Evolutionary conservation across 2,797 vertebrate genomes (phyloP).

Genomic region (Vireo griseus): DNA sequence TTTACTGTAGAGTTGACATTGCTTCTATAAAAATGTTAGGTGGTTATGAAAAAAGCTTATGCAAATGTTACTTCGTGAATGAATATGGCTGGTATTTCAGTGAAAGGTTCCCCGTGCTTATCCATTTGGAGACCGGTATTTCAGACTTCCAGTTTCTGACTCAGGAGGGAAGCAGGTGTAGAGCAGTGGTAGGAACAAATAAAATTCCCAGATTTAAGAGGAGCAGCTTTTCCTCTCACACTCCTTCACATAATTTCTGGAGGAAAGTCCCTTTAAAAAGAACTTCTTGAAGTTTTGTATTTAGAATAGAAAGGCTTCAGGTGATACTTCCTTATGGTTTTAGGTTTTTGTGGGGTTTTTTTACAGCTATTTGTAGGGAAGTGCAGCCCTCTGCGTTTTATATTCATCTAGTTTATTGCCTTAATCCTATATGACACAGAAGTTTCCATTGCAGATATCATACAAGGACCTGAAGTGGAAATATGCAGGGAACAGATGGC

Average conservation of each 20-base stretch:
- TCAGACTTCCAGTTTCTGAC: neutral
- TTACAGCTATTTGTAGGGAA: neutral
- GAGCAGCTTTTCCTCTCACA: rapidly evolving
- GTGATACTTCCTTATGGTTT: neutral
- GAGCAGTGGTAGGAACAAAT: neutral
- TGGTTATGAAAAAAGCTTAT: slow-evolving; percentile 1
- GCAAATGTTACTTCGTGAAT: slow-evolving; percentile 4
- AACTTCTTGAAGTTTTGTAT: neutral
- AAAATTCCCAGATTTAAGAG: neutral
- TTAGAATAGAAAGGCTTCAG: neutral
- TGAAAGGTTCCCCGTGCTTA: neutral
- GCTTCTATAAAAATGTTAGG: slow-evolving; percentile 17
- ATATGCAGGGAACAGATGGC: slow-evolving; percentile 43
- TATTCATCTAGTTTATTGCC: neutral
- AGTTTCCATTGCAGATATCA: slow-evolving; percentile 14
- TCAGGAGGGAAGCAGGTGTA: neutral
- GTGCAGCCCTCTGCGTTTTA: neutral
- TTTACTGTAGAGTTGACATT: neutral
- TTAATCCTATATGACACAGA: slow-evolving; percentile 13
- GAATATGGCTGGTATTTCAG: neutral
- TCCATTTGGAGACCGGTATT: neutral
- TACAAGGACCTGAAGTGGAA: neutral
- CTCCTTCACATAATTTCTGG: neutral
- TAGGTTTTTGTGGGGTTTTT: neutral
- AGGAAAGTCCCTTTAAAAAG: neutral